These are phyloP conservation scores for Oncorhynchus tshawytscha DNA, from an alignment of 2,113 vertebrate genomes.

Conservation along the genomic window DNA sequence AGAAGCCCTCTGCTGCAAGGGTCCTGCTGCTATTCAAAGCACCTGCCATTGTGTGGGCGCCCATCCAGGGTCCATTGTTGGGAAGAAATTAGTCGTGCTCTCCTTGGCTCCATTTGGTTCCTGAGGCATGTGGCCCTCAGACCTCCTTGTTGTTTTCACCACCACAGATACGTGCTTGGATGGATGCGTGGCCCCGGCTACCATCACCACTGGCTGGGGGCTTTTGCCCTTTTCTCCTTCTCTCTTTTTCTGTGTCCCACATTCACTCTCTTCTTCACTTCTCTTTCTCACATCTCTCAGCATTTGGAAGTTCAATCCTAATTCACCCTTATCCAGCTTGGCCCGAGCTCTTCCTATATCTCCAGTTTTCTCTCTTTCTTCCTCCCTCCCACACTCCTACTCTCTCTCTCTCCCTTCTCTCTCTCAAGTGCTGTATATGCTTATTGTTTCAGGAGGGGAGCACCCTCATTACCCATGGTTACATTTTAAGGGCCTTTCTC, in stretches of 20 bases:
- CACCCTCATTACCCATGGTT: slow-evolving; percentile 73
- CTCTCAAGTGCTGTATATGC: slow-evolving; percentile 60
- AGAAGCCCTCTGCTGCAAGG: slow-evolving; percentile 72
- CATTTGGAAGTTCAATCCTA: background rate
- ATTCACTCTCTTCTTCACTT: background rate
- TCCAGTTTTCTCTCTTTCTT: slow-evolving; percentile 1
- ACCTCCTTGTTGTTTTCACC: slow-evolving; percentile 60
- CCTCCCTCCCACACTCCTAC: slow-evolving; percentile 42
- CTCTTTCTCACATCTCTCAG: background rate
- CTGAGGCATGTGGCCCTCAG: slow-evolving; percentile 59
- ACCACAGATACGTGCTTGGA: slow-evolving; percentile 56
- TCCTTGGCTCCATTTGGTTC: slow-evolving; percentile 63
- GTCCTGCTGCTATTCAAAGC: slow-evolving; percentile 73
- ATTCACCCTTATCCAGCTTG: background rate
- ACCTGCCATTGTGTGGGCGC: slow-evolving; percentile 79
- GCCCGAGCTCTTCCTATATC: slow-evolving; percentile 11
- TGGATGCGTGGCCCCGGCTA: slow-evolving; percentile 60
- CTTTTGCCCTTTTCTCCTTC: slow-evolving; percentile 55
- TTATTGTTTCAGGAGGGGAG: slow-evolving; percentile 66
- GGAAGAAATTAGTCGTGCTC: slow-evolving; percentile 74
- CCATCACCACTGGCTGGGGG: slow-evolving; percentile 64
- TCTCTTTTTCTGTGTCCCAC: slow-evolving; percentile 36
- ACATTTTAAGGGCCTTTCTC: slow-evolving; percentile 68
- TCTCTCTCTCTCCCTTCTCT: background rate
- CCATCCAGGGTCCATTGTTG: slow-evolving; percentile 69